Evolutionary conservation across 2,888 invertebrate genomes (phyloP), one percentile per base, ranked within the genome.

Genomic region (Teleogryllus oceanicus): DNA sequence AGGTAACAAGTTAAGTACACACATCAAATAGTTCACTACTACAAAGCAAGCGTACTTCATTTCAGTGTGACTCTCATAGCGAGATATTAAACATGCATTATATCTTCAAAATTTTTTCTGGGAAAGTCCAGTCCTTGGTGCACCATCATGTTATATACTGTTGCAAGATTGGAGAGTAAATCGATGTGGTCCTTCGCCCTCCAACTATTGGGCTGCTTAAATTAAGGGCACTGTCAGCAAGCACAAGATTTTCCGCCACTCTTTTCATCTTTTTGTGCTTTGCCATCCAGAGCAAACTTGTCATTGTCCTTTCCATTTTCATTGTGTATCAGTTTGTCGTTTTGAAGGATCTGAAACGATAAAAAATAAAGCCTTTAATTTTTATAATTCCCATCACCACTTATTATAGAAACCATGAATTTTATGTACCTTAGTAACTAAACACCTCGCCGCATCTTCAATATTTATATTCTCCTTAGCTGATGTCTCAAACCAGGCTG

Each of bases 401-500:
- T 50, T 78, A 20, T 21, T n/a, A 62, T n/a, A 50, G 3, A 62
- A 18, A 18, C 0, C 62, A 62, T 2, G 11, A 62, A 62, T 18
- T 8, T 74, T 18, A 75, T 18, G 75, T 79, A 97, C 97, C 92
- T 96, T 95, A 88, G 93, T 93, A 81, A 98, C 96, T 88, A 99
- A 90, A 85, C 94, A 94, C 85, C 93, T 91, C 8, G 97, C 96
- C 75, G 98, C 96, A 86, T 98, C 97, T 86, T 98, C 98, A 79
- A 99, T 97, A 87, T 98, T 96, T 80, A 96, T 93, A 85, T 97
- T 96, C 85, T 98, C 97, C 87, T 97, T 98, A 76, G 98, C 98
- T 0, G 97, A 98, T 1, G 97, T 98, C 88, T 97, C 96, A 86
- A 94, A 97, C 97, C 98, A 98, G 20, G 95, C 95, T 18, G 94